Evolutionary conservation across 2,888 invertebrate species (phyloP).

Genomic region (Neoitamus cyanurus): DNA sequence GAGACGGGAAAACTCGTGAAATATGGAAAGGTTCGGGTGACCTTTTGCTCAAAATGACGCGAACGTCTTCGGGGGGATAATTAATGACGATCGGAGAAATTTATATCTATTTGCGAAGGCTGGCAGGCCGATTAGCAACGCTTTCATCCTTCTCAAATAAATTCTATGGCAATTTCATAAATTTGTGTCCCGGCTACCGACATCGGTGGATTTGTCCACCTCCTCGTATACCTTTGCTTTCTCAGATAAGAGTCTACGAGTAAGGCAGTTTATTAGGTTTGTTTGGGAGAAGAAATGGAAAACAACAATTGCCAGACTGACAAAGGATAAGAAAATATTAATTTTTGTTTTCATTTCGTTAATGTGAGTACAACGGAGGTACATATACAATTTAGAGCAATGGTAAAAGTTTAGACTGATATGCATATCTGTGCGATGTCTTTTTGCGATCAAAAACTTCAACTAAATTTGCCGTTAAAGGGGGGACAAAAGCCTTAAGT

Average conservation of each 20-base stretch:
- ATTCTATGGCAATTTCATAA: background rate
- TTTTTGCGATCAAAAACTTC: no score
- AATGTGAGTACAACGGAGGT: background rate
- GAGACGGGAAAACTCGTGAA: constrained; percentile 4
- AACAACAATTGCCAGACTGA: background rate
- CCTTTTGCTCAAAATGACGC: background rate
- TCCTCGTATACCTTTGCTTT: background rate
- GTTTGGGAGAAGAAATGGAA: background rate
- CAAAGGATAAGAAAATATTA: background rate
- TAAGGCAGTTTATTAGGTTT: background rate
- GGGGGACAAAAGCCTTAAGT: no score
- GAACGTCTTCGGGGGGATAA: background rate
- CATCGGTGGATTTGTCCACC: background rate
- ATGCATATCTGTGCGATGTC: no score
- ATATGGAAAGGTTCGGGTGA: background rate
- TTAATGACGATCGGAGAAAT: background rate
- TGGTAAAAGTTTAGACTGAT: background rate
- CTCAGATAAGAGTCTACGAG: background rate
- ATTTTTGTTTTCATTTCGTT: background rate
- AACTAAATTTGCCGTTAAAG: no score
- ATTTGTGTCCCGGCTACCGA: background rate
- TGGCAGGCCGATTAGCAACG: background rate
- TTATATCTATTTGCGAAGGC: background rate
- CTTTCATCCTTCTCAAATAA: background rate
- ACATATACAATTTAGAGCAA: background rate